phyloP scores from a whole-genome alignment of 2,113 vertebrate species.

The Clarias magur region DNA sequence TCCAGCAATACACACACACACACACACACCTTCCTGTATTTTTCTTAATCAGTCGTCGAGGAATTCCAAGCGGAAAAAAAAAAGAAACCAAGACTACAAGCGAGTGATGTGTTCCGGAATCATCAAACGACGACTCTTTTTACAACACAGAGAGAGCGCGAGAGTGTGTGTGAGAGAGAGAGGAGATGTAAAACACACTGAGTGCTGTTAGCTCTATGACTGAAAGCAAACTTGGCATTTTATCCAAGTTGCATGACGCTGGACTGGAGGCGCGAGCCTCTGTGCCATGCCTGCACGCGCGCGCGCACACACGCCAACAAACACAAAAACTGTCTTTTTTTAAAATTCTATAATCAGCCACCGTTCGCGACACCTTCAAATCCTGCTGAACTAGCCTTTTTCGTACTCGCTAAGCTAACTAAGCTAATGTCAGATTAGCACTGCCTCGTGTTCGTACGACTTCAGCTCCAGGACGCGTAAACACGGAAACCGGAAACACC shows the following conservation, averaged over 20 bases:
- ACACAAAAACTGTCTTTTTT: neutral
- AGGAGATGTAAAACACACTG: neutral
- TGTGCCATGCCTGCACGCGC: neutral
- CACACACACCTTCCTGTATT: slow-evolving; percentile 9
- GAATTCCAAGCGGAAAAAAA: neutral
- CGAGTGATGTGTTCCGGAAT: neutral
- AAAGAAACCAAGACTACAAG: neutral
- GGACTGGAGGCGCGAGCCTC: neutral
- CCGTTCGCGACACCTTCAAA: neutral
- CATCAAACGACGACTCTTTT: neutral
- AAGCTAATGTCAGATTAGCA: neutral
- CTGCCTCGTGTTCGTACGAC: neutral
- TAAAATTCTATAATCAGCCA: neutral
- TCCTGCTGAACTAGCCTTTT: neutral
- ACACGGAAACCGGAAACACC: slow-evolving; percentile 4
- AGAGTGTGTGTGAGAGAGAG: no score
- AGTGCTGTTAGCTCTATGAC: neutral
- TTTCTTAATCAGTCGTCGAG: slow-evolving; percentile 14
- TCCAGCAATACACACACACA: slow-evolving; percentile 15
- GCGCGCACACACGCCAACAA: neutral
- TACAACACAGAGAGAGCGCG: no score
- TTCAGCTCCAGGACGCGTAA: neutral
- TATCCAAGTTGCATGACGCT: neutral
- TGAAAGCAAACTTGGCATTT: slow-evolving; percentile 20
- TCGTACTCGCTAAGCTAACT: neutral